Evolutionary conservation across 2,113 vertebrate genomes (phyloP).

Genomic region (Bos indicus): DNA sequence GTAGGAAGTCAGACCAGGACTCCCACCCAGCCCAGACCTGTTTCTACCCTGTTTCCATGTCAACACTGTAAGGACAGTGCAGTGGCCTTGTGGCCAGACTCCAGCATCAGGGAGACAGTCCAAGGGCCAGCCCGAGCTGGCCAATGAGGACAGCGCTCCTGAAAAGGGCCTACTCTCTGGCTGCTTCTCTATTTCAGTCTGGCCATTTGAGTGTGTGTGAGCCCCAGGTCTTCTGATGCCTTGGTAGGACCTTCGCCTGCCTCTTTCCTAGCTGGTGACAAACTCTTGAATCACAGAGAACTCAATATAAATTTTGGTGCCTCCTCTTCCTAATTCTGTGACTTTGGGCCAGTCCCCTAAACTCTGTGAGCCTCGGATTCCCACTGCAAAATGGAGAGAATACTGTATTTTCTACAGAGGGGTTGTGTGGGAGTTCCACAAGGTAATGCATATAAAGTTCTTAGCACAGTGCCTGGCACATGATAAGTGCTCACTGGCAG

Average conservation of each 20-base stretch:
- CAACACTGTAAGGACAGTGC: background rate
- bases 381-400: background rate
- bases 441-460: fast-evolving
- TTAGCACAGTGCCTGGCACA: background rate
- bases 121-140: background rate
- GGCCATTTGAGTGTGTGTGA: background rate
- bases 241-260: background rate
- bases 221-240: background rate
- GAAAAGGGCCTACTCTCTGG: fast-evolving
- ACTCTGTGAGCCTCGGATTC: background rate
- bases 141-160: fast-evolving
- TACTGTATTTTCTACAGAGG: background rate
- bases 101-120: background rate
- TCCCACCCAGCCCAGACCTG: background rate
- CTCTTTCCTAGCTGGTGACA: background rate
- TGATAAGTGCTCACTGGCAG: fast-evolving
- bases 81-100: fast-evolving
- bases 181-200: background rate
- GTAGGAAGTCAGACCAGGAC: background rate
- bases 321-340: background rate
- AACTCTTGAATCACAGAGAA: background rate
- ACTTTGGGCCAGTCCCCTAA: too few relatives aligned
- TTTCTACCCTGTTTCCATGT: background rate
- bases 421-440: fast-evolving
- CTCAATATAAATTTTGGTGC: background rate